Evolutionary conservation across 1,140 invertebrate species (phyloP), one percentile per base, ranked within the genome.

Genomic region (Philotrypesis tridentata): DNA sequence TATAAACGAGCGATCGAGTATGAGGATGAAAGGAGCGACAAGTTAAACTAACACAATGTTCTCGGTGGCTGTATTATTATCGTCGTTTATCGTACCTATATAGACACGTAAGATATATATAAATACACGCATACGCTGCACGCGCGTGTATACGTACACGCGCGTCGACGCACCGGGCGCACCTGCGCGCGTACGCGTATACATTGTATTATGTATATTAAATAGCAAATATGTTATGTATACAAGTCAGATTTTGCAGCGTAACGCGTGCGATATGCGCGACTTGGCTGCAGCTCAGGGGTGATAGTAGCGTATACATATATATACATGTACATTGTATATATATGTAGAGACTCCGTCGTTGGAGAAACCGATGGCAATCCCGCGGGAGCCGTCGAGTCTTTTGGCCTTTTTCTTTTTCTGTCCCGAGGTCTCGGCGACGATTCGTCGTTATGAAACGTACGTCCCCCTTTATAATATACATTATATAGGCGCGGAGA

Each of bases 11-110:
- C 11, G 23, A n/a, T 33, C 33, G 29, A 70, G 29, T 33, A 70
- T 9, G 33, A 70, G 33, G 70, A 72, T 72, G 70, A 60, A 60
- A 14, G n/a, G 27, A 12, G 55, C 72, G 67, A 33, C 37, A 37
- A 79, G 29, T 40, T 61, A 48, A 14, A 75, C 71, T 82, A 83
- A 77, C 83, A 85, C 73, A 80, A 84, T 85, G 37, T 86, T 84
- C 84, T 84, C 81, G 77, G 84, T 90, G 87, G 85, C 84, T 86
- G 86, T 90, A 88, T 85, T 90, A 88, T 85, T 90, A 87, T 89
- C 87, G 87, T 88, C 87, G 87, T 91, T 90, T 90, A 86, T 88
- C 87, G 88, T 90, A 90, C 88, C 87, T 91, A 88, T 82, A 85
- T 90, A 90, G 84, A 87, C 81, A 86, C 87, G 74, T 65, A 63